Conservation (phyloP, 2,797 vertebrate genomes). For the Takifugu ocellatus region DNA sequence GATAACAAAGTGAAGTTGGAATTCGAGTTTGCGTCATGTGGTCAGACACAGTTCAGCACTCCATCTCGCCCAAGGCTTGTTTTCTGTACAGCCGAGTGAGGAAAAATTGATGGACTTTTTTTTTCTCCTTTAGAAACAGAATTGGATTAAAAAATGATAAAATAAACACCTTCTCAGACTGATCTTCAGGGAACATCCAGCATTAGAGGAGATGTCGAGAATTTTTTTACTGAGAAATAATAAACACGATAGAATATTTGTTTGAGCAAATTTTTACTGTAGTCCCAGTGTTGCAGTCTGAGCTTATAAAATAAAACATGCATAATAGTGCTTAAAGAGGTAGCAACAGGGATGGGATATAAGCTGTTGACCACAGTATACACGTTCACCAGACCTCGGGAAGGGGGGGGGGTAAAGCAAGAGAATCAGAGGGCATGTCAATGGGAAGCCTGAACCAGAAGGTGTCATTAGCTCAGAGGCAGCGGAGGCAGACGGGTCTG, state of each 20-base stretch:
- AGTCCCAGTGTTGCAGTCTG: not conserved
- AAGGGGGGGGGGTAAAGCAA: constrained; percentile 11
- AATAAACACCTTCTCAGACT: constrained; percentile 22
- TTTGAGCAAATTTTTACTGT: not conserved
- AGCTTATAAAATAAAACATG: constrained; percentile 24
- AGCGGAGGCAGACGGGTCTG: constrained; percentile 11
- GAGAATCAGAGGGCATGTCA: constrained; percentile 49
- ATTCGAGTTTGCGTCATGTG: constrained; percentile 6
- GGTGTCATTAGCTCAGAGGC: constrained; percentile 54
- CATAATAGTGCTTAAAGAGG: constrained; percentile 24
- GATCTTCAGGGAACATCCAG: constrained; percentile 16
- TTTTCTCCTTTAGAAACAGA: not conserved
- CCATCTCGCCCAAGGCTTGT: constrained; percentile 5
- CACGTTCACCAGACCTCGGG: constrained; percentile 7
- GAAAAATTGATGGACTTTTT: not conserved
- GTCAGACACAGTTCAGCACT: constrained; percentile 18
- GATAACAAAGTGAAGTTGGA: not conserved
- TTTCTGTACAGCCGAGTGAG: constrained; percentile 19
- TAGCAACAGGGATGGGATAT: constrained; percentile 7
- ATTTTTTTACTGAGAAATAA: constrained; percentile 7
- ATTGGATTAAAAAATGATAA: constrained; percentile 38
- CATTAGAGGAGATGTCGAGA: not conserved
- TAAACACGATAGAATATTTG: not conserved
- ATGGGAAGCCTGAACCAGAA: constrained; percentile 38
- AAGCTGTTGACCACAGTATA: constrained; percentile 42